Conservation (phyloP, 2,797 vertebrate genomes). For the Eutrigla gurnardus region DNA sequence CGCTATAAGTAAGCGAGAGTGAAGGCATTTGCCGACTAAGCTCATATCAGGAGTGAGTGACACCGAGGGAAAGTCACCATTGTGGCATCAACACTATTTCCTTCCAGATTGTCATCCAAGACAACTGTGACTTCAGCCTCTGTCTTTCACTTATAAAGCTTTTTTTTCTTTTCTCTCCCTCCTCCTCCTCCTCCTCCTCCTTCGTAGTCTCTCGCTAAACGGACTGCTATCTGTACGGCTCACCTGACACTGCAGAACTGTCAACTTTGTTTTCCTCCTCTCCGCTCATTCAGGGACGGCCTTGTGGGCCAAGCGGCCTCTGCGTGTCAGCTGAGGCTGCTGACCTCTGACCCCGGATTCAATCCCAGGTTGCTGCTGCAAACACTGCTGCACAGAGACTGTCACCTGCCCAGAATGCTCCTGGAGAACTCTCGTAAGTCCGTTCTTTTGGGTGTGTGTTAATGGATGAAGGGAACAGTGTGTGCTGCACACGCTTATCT, state of each 20-base stretch:
- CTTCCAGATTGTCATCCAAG: conserved; percentile 79
- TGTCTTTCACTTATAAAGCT: conserved; percentile 52
- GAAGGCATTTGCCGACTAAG: conserved; percentile 86
- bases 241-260: conserved; percentile 88
- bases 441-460: conserved; percentile 12
- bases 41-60: conserved; percentile 79
- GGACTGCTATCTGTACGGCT: conserved; percentile 74
- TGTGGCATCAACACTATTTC: conserved; percentile 78
- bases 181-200: not conserved
- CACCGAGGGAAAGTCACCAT: conserved; percentile 82
- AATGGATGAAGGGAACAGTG: not conserved
- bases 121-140: conserved; percentile 49
- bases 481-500: conserved; percentile 1
- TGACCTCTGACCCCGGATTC: conserved; percentile 90
- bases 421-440: conserved; percentile 91
- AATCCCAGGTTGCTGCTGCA: conserved; percentile 90
- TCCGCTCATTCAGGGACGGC: conserved; percentile 84
- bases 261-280: conserved; percentile 79
- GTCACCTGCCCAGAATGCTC: conserved; percentile 89
- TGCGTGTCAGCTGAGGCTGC: conserved; percentile 89
- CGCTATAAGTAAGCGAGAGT: conserved; percentile 86
- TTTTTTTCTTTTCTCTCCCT: not conserved
- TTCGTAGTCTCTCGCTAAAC: conserved; percentile 64
- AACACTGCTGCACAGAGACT: conserved; percentile 88
- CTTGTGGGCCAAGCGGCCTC: conserved; percentile 82